Percentiles rank a stretch among this genome's conserved stretches.
phyloP scores from a whole-genome alignment of 2,797 vertebrate species.

The Tenualosa thibaudeaui region DNA sequence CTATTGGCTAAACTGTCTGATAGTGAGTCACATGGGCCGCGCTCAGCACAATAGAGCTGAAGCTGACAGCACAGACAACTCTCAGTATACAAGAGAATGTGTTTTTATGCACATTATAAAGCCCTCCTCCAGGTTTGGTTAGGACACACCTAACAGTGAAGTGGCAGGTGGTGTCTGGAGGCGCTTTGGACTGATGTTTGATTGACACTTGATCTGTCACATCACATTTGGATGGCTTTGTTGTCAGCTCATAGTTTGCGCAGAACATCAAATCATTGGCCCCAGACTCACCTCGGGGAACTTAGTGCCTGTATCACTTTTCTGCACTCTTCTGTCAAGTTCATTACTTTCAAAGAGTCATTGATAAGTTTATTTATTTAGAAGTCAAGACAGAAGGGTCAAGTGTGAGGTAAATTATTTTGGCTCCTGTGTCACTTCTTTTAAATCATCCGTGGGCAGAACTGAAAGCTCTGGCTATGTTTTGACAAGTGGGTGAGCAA shows the following conservation, averaged over 20 bases:
- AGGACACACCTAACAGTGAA: neutral
- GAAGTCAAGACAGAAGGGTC: neutral
- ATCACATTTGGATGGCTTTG: neutral
- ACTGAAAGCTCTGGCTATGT: slow-evolving; percentile 22
- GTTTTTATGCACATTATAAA: neutral
- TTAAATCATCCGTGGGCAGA: neutral
- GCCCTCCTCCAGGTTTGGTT: too few relatives aligned
- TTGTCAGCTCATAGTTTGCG: neutral
- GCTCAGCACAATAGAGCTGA: slow-evolving; percentile 64
- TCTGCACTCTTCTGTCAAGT: neutral
- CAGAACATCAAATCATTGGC: neutral
- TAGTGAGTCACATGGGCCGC: slow-evolving; percentile 64
- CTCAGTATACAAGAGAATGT: neutral
- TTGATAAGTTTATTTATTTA: neutral
- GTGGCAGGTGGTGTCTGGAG: neutral
- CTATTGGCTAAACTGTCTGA: slow-evolving; percentile 61
- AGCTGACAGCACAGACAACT: neutral
- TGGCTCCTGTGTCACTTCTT: neutral
- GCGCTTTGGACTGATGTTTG: neutral
- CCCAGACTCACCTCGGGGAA: neutral
- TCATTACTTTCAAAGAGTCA: slow-evolving; percentile 1
- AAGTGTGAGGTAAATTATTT: neutral
- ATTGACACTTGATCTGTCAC: slow-evolving; percentile 9
- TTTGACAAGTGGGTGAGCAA: slow-evolving; percentile 35
- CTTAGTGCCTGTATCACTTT: neutral